These are phyloP conservation scores for Lineus longissimus DNA, from an alignment of 1,140 invertebrate genomes.

Conservation along the genomic window DNA sequence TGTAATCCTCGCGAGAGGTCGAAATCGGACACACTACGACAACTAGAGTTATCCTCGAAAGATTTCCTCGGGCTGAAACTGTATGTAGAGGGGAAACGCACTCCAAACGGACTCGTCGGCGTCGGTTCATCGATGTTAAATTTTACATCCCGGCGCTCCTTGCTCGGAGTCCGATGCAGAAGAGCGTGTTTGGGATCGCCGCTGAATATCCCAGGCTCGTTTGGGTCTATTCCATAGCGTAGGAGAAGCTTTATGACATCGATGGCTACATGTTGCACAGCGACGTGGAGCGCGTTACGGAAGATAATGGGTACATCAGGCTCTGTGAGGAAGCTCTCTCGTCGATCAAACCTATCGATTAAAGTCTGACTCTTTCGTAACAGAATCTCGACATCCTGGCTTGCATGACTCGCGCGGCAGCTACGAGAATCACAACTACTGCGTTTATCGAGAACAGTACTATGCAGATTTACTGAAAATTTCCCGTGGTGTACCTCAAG, in stretches of 20 bases:
- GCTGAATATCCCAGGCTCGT: constrained; percentile 51
- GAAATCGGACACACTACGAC: no score
- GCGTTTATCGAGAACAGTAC: constrained; percentile 34
- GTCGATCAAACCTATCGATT: constrained; percentile 37
- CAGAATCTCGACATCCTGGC: constrained; percentile 35
- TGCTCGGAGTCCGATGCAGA: background rate
- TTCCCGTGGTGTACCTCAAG: constrained; percentile 60
- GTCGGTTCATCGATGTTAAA: no score
- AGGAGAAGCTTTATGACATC: constrained; percentile 60
- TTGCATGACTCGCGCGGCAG: constrained; percentile 29
- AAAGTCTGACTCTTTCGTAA: constrained; percentile 32
- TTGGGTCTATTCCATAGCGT: constrained; percentile 59
- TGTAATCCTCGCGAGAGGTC: constrained; percentile 2
- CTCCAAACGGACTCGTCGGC: no score
- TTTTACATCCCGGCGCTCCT: background rate
- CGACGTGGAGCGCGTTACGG: constrained; percentile 60
- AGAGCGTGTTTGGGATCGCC: constrained; percentile 11
- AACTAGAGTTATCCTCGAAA: no score
- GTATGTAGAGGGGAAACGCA: no score
- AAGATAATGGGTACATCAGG: constrained; percentile 54
- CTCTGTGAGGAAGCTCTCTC: constrained; percentile 28
- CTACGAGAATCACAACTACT: constrained; percentile 37
- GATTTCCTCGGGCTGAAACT: no score
- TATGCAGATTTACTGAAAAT: constrained; percentile 53
- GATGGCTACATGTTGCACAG: constrained; percentile 58